A percentile compares a stretch with the other conserved stretches of the same genome.
These are phyloP conservation scores for Kryptolebias ocellatus DNA, from an alignment of 2,797 vertebrate species.

Conservation along the genomic window DNA sequence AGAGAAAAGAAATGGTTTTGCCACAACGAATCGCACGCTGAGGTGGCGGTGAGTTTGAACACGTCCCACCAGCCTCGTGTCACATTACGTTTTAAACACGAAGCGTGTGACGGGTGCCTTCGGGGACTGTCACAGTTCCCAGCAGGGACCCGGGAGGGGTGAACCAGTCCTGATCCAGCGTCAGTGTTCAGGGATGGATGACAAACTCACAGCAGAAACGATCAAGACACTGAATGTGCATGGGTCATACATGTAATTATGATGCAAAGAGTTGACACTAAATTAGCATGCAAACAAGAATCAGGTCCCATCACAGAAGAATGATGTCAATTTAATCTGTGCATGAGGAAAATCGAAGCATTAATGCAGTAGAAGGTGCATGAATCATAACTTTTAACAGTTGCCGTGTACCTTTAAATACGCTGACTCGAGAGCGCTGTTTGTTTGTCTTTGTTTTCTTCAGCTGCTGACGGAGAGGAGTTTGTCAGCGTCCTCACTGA, in stretches of 20 bases:
- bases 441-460: conserved; percentile 24
- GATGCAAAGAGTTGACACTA: conserved; percentile 10
- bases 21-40: conserved; percentile 29
- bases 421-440: conserved; percentile 13
- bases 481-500: conserved; percentile 94
- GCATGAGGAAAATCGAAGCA: conserved; percentile 44
- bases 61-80: conserved; percentile 22
- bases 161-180: conserved; percentile 48
- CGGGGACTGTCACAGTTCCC: conserved; percentile 44
- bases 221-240: conserved; percentile 43
- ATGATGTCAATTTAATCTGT: conserved; percentile 16
- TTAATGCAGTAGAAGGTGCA: conserved; percentile 27
- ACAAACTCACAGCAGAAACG: conserved; percentile 16
- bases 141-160: conserved; percentile 10
- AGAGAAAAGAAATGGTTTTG: conserved; percentile 17
- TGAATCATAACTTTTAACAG: conserved; percentile 11
- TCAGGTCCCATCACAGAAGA: conserved; percentile 11
- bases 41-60: conserved; percentile 6
- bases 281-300: conserved; percentile 27
- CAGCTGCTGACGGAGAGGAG: conserved; percentile 85
- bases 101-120: conserved; percentile 26
- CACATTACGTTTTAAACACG: conserved; percentile 25
- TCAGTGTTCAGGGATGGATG: conserved; percentile 55
- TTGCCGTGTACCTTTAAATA: background rate
- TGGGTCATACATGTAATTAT: conserved; percentile 30